A percentile compares a stretch with the other conserved stretches of the same genome.
Conservation (phyloP, 2,888 invertebrate species). For the Gisinianus flammeolus region DNA sequence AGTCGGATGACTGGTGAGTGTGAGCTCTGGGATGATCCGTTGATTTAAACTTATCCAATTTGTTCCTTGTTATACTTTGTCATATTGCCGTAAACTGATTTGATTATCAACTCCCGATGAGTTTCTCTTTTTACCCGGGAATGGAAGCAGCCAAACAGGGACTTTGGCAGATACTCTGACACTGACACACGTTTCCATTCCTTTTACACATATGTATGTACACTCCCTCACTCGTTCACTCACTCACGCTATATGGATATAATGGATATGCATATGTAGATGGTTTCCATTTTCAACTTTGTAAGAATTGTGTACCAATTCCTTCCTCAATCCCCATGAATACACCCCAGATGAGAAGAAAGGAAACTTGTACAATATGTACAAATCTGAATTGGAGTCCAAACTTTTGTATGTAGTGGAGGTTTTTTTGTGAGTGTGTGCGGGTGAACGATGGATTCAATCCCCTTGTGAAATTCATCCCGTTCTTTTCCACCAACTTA, state of each 20-base stretch:
- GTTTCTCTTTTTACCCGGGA: neutral
- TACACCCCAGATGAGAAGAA: too few relatives aligned
- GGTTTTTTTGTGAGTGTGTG: neutral
- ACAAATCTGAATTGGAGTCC: neutral
- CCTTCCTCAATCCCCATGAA: too few relatives aligned
- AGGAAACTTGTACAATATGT: too few relatives aligned
- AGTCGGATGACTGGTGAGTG: too few relatives aligned
- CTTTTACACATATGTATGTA: too few relatives aligned
- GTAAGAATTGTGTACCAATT: too few relatives aligned
- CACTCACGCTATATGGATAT: neutral
- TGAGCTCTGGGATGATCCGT: slow-evolving; percentile 20
- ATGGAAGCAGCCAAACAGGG: too few relatives aligned
- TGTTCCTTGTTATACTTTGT: slow-evolving; percentile 43
- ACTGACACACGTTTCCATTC: too few relatives aligned
- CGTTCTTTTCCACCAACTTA: slow-evolving; percentile 5
- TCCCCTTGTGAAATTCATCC: slow-evolving; percentile 14
- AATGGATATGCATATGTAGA: neutral
- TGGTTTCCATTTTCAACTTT: neutral
- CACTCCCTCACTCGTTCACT: neutral
- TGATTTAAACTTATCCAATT: slow-evolving; percentile 44
- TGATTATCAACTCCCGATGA: slow-evolving; percentile 33
- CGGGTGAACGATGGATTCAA: neutral
- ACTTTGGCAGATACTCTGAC: neutral
- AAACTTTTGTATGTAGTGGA: neutral
- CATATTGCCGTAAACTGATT: slow-evolving; percentile 38